A percentile compares a stretch with the other conserved stretches of the same genome.
phyloP scores from a whole-genome alignment of 2,113 vertebrate species.

The Ammodramus savannarum region DNA sequence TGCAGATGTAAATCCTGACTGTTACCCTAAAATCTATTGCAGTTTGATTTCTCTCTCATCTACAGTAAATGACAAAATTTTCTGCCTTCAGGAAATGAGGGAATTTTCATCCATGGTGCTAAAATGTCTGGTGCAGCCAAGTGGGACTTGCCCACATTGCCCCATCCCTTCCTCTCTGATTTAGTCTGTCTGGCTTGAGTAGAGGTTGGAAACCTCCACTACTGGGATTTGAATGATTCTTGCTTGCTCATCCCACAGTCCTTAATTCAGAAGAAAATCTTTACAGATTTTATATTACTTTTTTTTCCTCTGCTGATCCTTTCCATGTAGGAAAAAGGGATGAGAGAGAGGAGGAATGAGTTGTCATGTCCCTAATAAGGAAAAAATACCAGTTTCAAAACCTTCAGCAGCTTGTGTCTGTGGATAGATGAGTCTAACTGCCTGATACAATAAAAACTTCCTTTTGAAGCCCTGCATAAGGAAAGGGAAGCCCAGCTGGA shows the following conservation, averaged over 20 bases:
- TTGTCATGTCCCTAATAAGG: neutral
- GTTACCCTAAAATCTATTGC: neutral
- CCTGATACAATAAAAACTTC: slow-evolving; percentile 49
- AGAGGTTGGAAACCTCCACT: neutral
- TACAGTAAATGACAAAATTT: neutral
- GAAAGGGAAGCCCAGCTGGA: slow-evolving; percentile 66
- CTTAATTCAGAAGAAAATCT: neutral
- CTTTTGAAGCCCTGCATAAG: slow-evolving; percentile 43
- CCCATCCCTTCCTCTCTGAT: neutral
- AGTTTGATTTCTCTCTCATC: neutral
- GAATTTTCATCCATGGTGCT: neutral
- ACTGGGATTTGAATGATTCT: neutral
- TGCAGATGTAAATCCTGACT: neutral
- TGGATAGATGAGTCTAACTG: neutral
- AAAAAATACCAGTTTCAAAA: neutral
- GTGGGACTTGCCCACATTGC: neutral
- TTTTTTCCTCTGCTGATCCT: neutral
- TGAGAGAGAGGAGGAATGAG: neutral
- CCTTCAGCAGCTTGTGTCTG: neutral
- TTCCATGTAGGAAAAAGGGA: neutral
- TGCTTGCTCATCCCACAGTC: neutral
- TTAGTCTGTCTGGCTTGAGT: neutral
- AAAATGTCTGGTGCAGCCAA: neutral
- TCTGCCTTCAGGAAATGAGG: neutral
- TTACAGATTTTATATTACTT: neutral